Evolutionary conservation across 1,140 invertebrate species (phyloP).

Genomic region (Melitaea cinxia): DNA sequence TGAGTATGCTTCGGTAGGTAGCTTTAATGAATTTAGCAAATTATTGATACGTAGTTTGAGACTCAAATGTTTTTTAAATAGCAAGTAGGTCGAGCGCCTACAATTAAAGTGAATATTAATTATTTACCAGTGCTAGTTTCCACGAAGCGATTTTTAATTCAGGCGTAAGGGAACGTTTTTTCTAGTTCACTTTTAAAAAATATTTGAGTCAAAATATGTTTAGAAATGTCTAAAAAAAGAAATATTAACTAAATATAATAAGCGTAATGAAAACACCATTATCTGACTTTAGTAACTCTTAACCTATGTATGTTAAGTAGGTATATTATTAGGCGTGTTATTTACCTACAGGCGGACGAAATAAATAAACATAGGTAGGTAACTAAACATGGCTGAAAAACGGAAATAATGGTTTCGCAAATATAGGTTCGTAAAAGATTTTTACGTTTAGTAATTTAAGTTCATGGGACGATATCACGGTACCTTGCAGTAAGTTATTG

Average conservation of each 20-base stretch:
- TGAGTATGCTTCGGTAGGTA: conserved; percentile 8
- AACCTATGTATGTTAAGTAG: too few relatives aligned
- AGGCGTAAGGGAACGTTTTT: not conserved
- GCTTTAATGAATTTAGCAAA: conserved; percentile 28
- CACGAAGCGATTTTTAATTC: not conserved
- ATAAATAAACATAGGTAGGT: too few relatives aligned
- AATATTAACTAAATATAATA: too few relatives aligned
- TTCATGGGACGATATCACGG: conserved; percentile 51
- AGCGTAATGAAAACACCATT: too few relatives aligned
- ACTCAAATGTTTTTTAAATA: conserved; percentile 6
- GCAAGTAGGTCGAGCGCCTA: conserved; percentile 24
- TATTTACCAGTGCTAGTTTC: not conserved
- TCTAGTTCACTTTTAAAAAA: not conserved
- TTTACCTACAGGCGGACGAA: too few relatives aligned
- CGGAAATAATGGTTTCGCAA: too few relatives aligned
- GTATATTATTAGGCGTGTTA: too few relatives aligned
- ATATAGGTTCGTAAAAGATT: conserved; percentile 1
- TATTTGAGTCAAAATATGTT: not conserved
- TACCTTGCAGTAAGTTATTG: conserved; percentile 23
- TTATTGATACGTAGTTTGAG: conserved; percentile 20
- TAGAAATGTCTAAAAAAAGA: too few relatives aligned
- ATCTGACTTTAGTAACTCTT: too few relatives aligned
- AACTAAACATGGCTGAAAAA: too few relatives aligned
- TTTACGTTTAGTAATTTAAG: conserved; percentile 36
- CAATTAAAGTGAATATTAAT: not conserved